Base-by-base conservation (phyloP, 2,797 vertebrate genomes). In the Hirundo rustica region DNA sequence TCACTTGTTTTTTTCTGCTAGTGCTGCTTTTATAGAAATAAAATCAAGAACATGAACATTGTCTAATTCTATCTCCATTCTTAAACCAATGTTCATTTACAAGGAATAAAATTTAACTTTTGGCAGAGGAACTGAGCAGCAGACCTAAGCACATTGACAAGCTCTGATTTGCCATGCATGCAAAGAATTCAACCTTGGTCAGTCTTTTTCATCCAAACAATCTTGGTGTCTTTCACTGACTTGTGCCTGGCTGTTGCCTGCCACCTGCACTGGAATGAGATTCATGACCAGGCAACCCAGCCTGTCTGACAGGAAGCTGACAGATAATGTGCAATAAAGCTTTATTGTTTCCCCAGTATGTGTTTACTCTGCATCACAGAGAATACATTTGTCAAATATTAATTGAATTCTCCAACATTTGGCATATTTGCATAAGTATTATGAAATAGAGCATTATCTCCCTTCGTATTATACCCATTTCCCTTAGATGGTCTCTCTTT, bases 351-450 rank as follows among this genome's bases (percentile, higher is more conserved):
- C 18, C 85, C 45, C 77, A 79, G 74, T 87, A 90, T 75, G 66
- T 96, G 88, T 95, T 96, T 96, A 96, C 57, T 82, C 34, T 90
- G 81, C 78, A 87, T 91, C 71, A 82, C 76, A 82, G 81, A 90
- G 89, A 93, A 95, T 80, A 90, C 81, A 87, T 96, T 96, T 95
- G 94, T 94, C 88, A 92, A 93, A 95, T 94, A 96, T 92, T 96
- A 96, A 96, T 94, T 96, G 94, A 96, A 94, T 96, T 95, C 94
- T 79, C 90, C 65, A 93, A 92, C 96, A 96, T 96, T 96, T 95
- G 93, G 93, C 71, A 82, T 94, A 96, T 96, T 96, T 96, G 96
- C 96, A 96, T 96, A 96, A 95, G 88, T 95, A 87, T 93, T 95
- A 94, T 89, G 86, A 96, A 91, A 94, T 6, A 71, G 77, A 93